A percentile compares a stretch with the other conserved stretches of the same genome.
Conservation (phyloP, 2,797 vertebrate species). For the Picus viridis region DNA sequence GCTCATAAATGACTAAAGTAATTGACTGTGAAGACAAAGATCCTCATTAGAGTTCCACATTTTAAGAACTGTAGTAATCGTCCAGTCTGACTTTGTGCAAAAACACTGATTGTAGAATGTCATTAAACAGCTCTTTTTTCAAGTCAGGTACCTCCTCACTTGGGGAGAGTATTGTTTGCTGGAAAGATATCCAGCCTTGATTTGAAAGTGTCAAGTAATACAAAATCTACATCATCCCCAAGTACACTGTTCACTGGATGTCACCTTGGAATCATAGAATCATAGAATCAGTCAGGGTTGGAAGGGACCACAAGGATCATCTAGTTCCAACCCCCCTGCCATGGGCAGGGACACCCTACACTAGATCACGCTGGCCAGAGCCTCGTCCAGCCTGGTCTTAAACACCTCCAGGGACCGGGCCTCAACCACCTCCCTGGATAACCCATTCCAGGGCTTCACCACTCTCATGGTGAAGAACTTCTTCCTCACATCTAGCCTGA, state of each 20-base stretch:
- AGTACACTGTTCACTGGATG: neutral
- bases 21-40: neutral
- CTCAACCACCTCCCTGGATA: no score
- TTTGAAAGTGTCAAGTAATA: neutral
- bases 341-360: no score
- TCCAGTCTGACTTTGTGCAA: neutral
- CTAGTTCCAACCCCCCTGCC: no score
- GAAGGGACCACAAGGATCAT: no score
- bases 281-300: no score
- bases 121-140: neutral
- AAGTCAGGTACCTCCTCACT: neutral
- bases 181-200: neutral
- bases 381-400: no score
- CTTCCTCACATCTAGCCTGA: no score
- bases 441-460: no score
- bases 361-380: no score
- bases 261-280: no score
- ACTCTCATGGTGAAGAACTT: no score
- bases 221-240: neutral
- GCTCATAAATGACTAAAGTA: neutral
- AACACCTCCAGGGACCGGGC: no score
- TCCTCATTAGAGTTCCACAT: neutral
- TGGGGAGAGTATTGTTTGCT: neutral
- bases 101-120: neutral
- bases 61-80: conserved; percentile 1